These are phyloP conservation scores for Kuschelorhynchus macadamiae DNA, from an alignment of 2,888 invertebrate genomes.

Conservation along the genomic window DNA sequence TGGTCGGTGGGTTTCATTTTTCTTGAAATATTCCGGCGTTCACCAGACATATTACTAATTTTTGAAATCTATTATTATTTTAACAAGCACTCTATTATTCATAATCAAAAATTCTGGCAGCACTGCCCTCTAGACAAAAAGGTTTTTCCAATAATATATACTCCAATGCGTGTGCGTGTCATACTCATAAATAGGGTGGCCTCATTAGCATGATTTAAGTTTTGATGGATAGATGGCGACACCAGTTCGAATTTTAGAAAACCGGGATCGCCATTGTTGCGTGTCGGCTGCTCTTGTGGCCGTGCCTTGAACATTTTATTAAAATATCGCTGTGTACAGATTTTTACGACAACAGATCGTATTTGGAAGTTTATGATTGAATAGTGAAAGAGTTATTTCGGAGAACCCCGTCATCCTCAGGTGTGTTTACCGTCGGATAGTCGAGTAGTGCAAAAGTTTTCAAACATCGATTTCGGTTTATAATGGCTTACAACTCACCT, in stretches of 20 bases:
- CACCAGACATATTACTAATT: too few species aligned
- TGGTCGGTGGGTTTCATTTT: too few species aligned
- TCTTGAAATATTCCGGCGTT: too few species aligned
- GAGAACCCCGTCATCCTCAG: conserved; percentile 12
- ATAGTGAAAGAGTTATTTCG: conserved; percentile 6
- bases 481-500: conserved; percentile 61
- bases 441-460: conserved; percentile 43
- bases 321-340: conserved; percentile 59
- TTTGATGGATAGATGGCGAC: conserved; percentile 63
- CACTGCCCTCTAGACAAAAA: too few species aligned
- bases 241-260: conserved; percentile 61
- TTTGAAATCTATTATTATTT: too few species aligned
- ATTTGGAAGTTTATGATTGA: conserved; percentile 58
- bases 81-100: too few species aligned
- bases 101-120: too few species aligned
- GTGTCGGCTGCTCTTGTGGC: conserved; percentile 66
- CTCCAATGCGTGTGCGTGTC: too few species aligned
- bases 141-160: too few species aligned
- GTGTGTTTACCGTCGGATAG: conserved; percentile 42
- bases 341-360: conserved; percentile 45
- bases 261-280: conserved; percentile 69
- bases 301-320: conserved; percentile 63
- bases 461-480: conserved; percentile 65
- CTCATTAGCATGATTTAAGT: too few species aligned
- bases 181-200: too few species aligned